Conservation (phyloP, 2,888 invertebrate species). For the Ectemnius lituratus region DNA sequence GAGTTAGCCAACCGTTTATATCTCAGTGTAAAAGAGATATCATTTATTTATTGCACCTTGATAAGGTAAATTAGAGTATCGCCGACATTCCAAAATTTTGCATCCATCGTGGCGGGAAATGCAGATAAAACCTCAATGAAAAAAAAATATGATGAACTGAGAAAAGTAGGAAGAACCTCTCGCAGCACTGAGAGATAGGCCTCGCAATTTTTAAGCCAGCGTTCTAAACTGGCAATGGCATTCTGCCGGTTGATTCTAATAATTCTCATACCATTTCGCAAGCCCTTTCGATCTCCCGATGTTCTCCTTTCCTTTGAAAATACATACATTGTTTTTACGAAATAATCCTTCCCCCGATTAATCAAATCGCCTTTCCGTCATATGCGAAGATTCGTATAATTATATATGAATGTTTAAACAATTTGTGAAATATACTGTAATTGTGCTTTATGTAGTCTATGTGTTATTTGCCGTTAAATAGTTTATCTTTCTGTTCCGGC, state of each 20-base stretch:
- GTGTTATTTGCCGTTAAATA: conserved; percentile 60
- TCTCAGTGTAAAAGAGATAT: conserved; percentile 61
- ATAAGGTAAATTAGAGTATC: conserved; percentile 61
- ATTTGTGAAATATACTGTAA: conserved; percentile 79
- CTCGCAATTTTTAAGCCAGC: conserved; percentile 56
- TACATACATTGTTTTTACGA: conserved; percentile 59
- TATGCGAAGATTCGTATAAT: conserved; percentile 71
- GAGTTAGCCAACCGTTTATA: conserved; percentile 54
- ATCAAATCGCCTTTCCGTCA: conserved; percentile 68
- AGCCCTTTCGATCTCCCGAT: conserved; percentile 51
- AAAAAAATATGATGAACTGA: conserved; percentile 25
- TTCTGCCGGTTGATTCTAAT: conserved; percentile 29
- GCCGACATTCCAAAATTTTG: conserved; percentile 67
- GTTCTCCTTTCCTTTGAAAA: conserved; percentile 51
- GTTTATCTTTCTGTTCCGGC: conserved; percentile 46
- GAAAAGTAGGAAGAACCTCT: conserved; percentile 52
- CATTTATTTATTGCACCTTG: conserved; percentile 65
- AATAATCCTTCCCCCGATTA: conserved; percentile 57
- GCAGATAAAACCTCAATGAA: conserved; percentile 34
- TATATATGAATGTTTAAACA: conserved; percentile 79
- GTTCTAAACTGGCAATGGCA: conserved; percentile 44
- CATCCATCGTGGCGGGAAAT: conserved; percentile 56
- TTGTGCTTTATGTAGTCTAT: conserved; percentile 77
- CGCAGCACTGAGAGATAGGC: conserved; percentile 55
- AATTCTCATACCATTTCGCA: conserved; percentile 47